Percentiles rank a stretch among this genome's conserved stretches.
Conservation (phyloP, 1,140 invertebrate species). For the Diachasmimorpha longicaudata region DNA sequence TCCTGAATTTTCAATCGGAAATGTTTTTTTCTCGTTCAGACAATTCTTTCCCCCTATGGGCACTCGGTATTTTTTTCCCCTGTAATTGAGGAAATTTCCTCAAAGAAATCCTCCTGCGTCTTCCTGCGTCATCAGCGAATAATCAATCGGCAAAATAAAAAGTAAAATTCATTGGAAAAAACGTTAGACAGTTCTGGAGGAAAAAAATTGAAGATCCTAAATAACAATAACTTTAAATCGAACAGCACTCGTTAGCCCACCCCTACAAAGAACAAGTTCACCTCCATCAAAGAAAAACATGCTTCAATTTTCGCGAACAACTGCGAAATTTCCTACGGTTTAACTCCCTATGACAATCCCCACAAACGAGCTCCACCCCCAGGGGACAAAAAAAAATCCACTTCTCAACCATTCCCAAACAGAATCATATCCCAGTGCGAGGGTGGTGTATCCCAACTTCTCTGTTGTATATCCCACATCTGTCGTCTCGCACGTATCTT, state of each 20-base stretch:
- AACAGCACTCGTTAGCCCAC: no score
- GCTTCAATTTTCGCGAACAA: background rate
- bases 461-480: slow-evolving; percentile 14
- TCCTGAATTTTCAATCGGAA: background rate
- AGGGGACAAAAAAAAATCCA: background rate
- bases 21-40: background rate
- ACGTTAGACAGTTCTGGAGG: no score
- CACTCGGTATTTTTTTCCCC: no score
- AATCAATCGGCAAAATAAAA: no score
- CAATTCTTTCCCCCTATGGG: background rate
- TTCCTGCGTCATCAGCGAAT: no score
- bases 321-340: background rate
- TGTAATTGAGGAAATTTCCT: no score
- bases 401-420: background rate
- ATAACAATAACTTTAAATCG: no score
- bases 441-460: background rate
- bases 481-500: slow-evolving; percentile 16
- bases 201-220: no score
- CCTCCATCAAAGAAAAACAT: background rate
- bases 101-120: no score
- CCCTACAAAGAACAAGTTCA: background rate
- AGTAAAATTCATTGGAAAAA: no score
- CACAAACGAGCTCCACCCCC: slow-evolving; percentile 3
- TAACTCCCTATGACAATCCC: background rate
- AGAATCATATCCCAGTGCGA: background rate